Conservation (phyloP, 2,888 invertebrate genomes). For the Thera obeliscata region DNA sequence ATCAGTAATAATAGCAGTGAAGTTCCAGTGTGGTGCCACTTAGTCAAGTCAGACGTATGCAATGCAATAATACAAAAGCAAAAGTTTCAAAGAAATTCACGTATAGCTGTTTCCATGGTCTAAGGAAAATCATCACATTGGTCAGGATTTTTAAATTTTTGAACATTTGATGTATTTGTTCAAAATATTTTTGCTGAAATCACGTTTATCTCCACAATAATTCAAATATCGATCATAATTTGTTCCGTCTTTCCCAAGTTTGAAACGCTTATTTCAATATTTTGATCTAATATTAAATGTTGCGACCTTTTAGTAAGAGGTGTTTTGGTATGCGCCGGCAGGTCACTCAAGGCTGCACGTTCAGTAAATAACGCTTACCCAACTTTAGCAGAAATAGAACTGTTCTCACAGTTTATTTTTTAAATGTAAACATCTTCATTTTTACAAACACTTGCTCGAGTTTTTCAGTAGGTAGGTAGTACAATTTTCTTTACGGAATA, state of each 20-base stretch:
- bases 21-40: too few relatives aligned
- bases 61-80: too few relatives aligned
- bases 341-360: slow-evolving; percentile 43
- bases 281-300: slow-evolving; percentile 34
- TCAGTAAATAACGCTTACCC: slow-evolving; percentile 42
- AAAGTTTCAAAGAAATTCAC: too few relatives aligned
- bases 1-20: too few relatives aligned
- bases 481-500: too few relatives aligned
- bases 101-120: too few relatives aligned
- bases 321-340: slow-evolving; percentile 39
- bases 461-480: background rate
- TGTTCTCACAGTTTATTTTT: slow-evolving; percentile 41
- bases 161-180: too few relatives aligned
- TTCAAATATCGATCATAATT: slow-evolving; percentile 10
- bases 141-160: too few relatives aligned
- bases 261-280: slow-evolving; percentile 31
- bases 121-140: too few relatives aligned
- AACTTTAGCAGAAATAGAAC: slow-evolving; percentile 45
- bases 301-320: slow-evolving; percentile 41
- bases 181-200: too few relatives aligned
- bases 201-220: background rate
- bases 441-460: background rate
- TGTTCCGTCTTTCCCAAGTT: slow-evolving; percentile 21
- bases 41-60: too few relatives aligned
- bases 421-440: slow-evolving; percentile 38